phyloP scores from a whole-genome alignment of 2,797 vertebrate species.

The Oceanodroma leucorhoa region DNA sequence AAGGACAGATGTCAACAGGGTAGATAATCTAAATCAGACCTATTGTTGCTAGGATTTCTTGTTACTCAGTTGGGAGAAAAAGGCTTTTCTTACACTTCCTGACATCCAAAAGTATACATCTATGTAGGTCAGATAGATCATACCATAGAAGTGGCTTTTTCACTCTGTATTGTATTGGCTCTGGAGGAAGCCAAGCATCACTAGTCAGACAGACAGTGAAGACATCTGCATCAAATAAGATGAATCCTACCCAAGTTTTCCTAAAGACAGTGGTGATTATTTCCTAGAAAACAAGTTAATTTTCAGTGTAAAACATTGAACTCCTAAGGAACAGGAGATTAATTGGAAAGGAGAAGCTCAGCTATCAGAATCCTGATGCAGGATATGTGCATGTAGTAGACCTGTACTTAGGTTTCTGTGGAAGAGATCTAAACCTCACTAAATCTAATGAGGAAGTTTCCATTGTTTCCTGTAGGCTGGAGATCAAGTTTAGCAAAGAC shows the following conservation, averaged over 20 bases:
- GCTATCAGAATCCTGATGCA: not conserved
- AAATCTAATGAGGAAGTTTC: not conserved
- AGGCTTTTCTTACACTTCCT: not conserved
- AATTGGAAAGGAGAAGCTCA: not conserved
- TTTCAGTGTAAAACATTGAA: not conserved
- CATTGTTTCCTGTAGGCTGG: not conserved
- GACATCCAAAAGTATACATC: not conserved
- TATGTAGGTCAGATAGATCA: not conserved
- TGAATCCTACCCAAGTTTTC: not conserved
- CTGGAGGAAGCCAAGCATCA: not conserved
- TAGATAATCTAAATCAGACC: not conserved
- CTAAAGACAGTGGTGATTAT: not conserved
- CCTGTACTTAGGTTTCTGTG: not conserved
- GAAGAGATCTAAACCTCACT: not conserved
- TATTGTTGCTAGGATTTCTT: not conserved
- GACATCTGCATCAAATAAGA: not conserved
- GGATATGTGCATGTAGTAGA: rapidly evolving
- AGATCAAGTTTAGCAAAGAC: not conserved
- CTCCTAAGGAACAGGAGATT: not conserved
- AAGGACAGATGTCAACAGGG: not conserved
- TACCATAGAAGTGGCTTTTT: not conserved
- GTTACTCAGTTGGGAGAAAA: not conserved
- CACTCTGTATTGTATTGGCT: not conserved
- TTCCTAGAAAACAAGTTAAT: not conserved
- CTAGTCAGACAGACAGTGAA: not conserved